Base-by-base conservation (phyloP, 2,113 vertebrate species). In the Phalacrocorax carbo region DNA sequence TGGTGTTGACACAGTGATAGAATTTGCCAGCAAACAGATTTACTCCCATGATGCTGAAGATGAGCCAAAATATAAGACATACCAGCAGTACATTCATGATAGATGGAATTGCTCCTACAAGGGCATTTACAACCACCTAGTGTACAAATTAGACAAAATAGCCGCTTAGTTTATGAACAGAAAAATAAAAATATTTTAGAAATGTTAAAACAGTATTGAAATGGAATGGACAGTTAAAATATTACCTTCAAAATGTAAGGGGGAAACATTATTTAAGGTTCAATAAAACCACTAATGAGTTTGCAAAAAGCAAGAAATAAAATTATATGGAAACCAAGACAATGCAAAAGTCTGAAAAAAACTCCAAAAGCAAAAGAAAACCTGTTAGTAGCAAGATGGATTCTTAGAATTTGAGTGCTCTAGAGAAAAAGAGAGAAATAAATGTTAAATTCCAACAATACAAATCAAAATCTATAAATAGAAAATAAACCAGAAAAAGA, bases 61-160 rank as follows among this genome's bases (percentile, higher is more conserved):
- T 99, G 81, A 99, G 98, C 99, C 99, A 99, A 98, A 99, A 99
- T 98, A 99, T 99, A 95, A 99, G 99, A 97, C 99, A 99, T 46
- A 99, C 99, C 96, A 99, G 98, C 78, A 99, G 97, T 91, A 99
- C 99, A 57, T 99, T 99, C 98, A 99, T 99, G 97, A 99, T 99
- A 60, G 99, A 99, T 51, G 99, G 99, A 97, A 99, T 99, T 76
- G 99, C 99, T 80, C 99, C 99, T 51, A 99, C 97, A 32, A 99
- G 98, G 90, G 99, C 99, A 57, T 99, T 99, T 96, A 99, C 99
- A 88, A 99, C 99, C 96, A 99, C 99, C 99, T 99, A 94, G 68
- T 93, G 52, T 51, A 88, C 36, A 96, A 95, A 96, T 91, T 32
- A 88, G 76, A 34, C 61, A 94, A 89, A 86, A 93, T 44, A 93